Base-by-base conservation (phyloP, 2,888 invertebrate genomes). In the Cremastinae sp. region DNA sequence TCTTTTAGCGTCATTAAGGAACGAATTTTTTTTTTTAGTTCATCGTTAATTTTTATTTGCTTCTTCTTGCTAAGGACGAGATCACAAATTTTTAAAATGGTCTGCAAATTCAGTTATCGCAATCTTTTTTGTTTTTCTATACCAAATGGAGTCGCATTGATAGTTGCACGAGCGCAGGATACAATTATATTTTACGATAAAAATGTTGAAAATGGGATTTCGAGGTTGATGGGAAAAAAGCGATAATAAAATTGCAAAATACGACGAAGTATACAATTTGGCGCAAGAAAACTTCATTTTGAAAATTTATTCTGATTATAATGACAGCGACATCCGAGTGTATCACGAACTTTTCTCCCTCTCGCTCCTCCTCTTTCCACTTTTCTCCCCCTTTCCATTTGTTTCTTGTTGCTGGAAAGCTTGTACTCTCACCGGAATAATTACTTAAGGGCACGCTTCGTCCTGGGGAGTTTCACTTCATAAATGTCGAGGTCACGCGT, bases 301-400 rank as follows among this genome's bases (percentile, higher is more conserved):
- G 28, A 38, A 68, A 75, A 75, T 75, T 72, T 72, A 75, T 75
- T 72, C 75, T 64, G 64, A 75, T 72, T 75, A 72, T 58, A 74
- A 58, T 74, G 74, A 69, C 74, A 64, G 69, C 56, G 56, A 68
- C 72, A 75, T 72, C 54, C 41, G 36, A 12, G 61, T 56, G 41
- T 62, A 43, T 43, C 49, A 64, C 64, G 47, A 59, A 56, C 61
- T 51, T 47, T 47, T 47, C 47, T 18, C 34, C 51, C 14, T 36
- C n/a, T n/a, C n/a, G n/a, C n/a, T n/a, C n/a, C n/a, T n/a, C n/a
- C n/a, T n/a, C n/a, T n/a, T n/a, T n/a, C n/a, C n/a, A n/a, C n/a
- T n/a, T n/a, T n/a, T n/a, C n/a, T n/a, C n/a, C 12, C 38, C 12
- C 54, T 41, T 18, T 22, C 47, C 34, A n/a, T n/a, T 56, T 62